Evolutionary conservation across 2,797 vertebrate genomes (phyloP).

Genomic region (Paratrypauchen microcephalus): DNA sequence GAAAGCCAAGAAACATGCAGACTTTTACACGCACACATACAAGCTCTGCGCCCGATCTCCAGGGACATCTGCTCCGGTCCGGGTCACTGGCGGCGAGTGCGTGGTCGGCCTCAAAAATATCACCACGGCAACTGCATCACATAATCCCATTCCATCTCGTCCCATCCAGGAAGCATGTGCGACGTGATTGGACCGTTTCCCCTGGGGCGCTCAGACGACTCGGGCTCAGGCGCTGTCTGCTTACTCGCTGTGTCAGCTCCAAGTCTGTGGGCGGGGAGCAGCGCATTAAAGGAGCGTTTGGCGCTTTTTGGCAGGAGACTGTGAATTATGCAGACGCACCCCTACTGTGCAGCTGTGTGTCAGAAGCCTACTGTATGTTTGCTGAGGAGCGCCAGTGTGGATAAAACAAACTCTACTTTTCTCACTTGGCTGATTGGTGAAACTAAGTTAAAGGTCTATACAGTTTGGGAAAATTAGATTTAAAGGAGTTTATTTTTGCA

Average conservation of each 20-base stretch:
- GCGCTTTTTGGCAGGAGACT: conserved; percentile 67
- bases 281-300: conserved; percentile 66
- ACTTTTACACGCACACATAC: conserved; percentile 20
- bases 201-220: conserved; percentile 54
- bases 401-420: conserved; percentile 31
- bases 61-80: conserved; percentile 70
- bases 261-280: conserved; percentile 56
- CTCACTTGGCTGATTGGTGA: background rate
- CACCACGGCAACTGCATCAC: conserved; percentile 66
- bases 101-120: conserved; percentile 66
- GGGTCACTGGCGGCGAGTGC: conserved; percentile 68
- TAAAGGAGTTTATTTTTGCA: background rate
- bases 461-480: background rate
- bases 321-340: conserved; percentile 70
- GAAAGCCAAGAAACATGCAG: conserved; percentile 33
- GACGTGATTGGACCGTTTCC: conserved; percentile 65
- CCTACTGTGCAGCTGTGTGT: conserved; percentile 47
- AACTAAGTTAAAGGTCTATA: conserved; percentile 7
- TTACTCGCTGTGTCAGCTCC: conserved; percentile 72
- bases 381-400: conserved; percentile 27
- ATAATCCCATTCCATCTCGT: conserved; percentile 66
- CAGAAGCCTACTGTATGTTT: conserved; percentile 30
- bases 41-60: conserved; percentile 59
- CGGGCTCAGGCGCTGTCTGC: conserved; percentile 56
- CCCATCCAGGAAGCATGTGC: conserved; percentile 58